Conservation (phyloP, 2,888 invertebrate genomes). For the Nemotelus nigrinus region DNA sequence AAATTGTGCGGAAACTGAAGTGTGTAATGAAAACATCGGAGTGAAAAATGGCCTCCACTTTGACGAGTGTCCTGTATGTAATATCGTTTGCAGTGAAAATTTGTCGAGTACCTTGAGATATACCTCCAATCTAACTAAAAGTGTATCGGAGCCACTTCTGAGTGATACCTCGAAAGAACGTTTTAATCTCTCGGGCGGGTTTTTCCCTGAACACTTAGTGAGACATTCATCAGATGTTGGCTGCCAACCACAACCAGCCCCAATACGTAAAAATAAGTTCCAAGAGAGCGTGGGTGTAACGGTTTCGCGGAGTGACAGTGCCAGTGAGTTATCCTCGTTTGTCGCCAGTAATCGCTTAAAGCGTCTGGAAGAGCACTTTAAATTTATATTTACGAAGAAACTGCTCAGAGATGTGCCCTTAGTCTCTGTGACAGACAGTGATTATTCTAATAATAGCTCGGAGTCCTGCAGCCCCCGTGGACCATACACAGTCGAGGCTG, state of each 20-base stretch:
- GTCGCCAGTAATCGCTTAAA: conserved; percentile 66
- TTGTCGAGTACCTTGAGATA: background rate
- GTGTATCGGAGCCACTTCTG: too few species aligned
- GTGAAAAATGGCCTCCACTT: background rate
- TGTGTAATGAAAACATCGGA: background rate
- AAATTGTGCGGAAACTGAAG: conserved; percentile 4
- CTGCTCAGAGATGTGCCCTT: conserved; percentile 41
- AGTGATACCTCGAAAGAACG: background rate
- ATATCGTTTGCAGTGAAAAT: background rate
- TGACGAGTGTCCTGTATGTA: too few species aligned
- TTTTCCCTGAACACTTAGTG: background rate
- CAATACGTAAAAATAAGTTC: conserved; percentile 1
- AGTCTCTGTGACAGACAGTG: conserved; percentile 35
- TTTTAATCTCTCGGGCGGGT: background rate
- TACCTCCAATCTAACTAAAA: background rate
- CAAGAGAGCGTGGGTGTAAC: background rate
- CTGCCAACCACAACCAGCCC: conserved; percentile 24
- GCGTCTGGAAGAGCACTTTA: conserved; percentile 65
- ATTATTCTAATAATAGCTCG: conserved; percentile 36
- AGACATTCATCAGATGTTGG: conserved; percentile 11
- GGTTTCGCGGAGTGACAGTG: background rate
- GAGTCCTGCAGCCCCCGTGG: background rate
- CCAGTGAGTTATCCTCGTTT: conserved; percentile 54
- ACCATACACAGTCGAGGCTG: background rate
- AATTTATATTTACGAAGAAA: conserved; percentile 53